Conservation (phyloP, 2,888 invertebrate species). For the Papilio elwesi region DNA sequence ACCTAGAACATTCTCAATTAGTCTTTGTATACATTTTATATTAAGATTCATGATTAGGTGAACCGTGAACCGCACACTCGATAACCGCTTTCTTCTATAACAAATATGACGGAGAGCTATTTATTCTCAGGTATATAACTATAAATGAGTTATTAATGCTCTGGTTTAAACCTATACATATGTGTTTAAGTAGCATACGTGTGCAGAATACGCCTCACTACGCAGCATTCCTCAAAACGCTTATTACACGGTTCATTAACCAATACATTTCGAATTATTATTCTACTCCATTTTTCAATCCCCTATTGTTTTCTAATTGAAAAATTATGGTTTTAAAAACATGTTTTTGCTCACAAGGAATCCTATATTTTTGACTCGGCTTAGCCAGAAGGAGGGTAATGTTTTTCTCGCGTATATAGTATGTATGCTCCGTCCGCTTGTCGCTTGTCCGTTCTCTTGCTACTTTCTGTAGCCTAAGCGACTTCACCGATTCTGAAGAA, state of each 20-base stretch:
- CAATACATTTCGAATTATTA: slow-evolving; percentile 8
- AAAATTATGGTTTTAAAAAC: background rate
- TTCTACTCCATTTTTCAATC: background rate
- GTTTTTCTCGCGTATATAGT: too few relatives aligned
- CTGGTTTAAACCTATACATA: background rate
- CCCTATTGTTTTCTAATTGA: background rate
- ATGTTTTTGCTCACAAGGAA: background rate
- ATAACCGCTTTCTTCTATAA: too few relatives aligned
- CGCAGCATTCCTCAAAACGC: background rate
- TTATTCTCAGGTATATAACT: background rate
- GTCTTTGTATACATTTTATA: too few relatives aligned
- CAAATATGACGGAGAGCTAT: background rate
- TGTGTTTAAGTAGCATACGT: background rate
- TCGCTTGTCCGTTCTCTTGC: too few relatives aligned
- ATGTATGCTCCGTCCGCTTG: too few relatives aligned
- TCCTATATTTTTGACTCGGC: background rate
- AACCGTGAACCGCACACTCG: too few relatives aligned
- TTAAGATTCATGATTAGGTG: too few relatives aligned
- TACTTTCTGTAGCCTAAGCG: too few relatives aligned
- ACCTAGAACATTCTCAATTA: too few relatives aligned
- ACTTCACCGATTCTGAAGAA: too few relatives aligned
- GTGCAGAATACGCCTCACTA: slow-evolving; percentile 6
- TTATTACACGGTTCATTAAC: background rate
- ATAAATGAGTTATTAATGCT: background rate
- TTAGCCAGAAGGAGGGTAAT: too few relatives aligned